phyloP scores from a whole-genome alignment of 2,888 invertebrate genomes.

The Phaonia tiefii region DNA sequence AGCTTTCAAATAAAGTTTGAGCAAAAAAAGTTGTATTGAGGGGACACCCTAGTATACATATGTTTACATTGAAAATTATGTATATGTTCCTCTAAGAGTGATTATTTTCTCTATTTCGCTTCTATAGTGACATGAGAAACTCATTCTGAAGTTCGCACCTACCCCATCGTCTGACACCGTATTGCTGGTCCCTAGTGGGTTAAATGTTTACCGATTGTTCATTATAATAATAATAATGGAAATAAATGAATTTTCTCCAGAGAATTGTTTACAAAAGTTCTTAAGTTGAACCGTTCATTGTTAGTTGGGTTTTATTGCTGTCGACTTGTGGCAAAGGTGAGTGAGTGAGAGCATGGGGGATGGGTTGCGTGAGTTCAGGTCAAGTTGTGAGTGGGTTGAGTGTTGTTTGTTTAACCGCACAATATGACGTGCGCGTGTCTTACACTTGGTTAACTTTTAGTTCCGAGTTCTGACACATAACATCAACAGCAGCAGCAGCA shows the following conservation, averaged over 20 bases:
- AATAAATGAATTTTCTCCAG: constrained; percentile 7
- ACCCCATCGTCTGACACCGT: too few species aligned
- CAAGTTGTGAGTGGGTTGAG: constrained; percentile 6
- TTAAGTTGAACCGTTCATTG: constrained; percentile 9
- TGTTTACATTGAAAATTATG: too few species aligned
- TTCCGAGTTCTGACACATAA: background rate
- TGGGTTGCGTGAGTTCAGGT: too few species aligned
- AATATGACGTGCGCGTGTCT: constrained; percentile 41
- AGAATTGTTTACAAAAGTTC: constrained; percentile 11
- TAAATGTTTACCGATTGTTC: constrained; percentile 2
- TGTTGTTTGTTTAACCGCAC: constrained; percentile 8
- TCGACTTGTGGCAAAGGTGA: background rate
- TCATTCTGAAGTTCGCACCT: too few species aligned
- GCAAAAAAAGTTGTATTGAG: too few species aligned
- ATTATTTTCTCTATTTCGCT: too few species aligned
- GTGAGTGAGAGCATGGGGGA: too few species aligned
- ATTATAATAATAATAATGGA: background rate
- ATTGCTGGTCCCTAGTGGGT: too few species aligned
- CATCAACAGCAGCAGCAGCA: background rate
- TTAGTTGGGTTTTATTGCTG: background rate
- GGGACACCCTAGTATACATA: too few species aligned
- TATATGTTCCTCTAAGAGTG: too few species aligned
- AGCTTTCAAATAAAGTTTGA: too few species aligned
- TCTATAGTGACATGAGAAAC: too few species aligned
- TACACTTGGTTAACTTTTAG: constrained; percentile 48